Base-by-base conservation (phyloP, 2,113 vertebrate genomes). In the Nothobranchius furzeri region DNA sequence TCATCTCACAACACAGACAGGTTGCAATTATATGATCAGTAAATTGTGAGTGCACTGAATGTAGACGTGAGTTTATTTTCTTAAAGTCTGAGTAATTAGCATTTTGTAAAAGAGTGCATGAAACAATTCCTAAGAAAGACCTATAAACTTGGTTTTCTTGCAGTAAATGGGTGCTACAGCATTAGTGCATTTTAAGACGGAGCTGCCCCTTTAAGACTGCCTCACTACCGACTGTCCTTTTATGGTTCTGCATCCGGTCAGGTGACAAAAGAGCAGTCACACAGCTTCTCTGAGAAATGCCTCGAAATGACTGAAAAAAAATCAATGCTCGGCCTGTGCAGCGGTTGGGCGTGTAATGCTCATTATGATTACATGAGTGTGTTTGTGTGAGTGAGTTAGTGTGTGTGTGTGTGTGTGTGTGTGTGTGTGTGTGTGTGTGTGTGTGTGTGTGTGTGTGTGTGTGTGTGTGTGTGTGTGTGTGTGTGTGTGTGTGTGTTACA, bases 181-280 rank as follows among this genome's bases (percentile, higher is more conserved):
- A 68, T 72, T 17, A 50, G 67, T 68, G 25, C 20, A n/a, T 71
- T 55, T 55, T 25, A 60, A 69, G 75, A 55, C 51, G 83, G 54
- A 57, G 62, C 80, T 91, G 89, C 50, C 83, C 52, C 92, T 94
- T 94, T 93, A 93, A 93, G 90, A 78, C 71, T 66, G 82, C 82
- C 87, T 89, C 89, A 89, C 83, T 84, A 87, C 90, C 88, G 82
- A 87, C 77, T 88, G 76, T 57, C 89, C 92, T 89, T 93, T 87
- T 91, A 88, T 91, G 92, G 92, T 47, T 81, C 70, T 73, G 53
- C 82, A 85, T 94, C 93, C 91, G 92, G 91, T 94, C 91, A 93
- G 84, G 90, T 93, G 93, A 91, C 83, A 17, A 73, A 74, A 82
- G 81, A 85, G 80, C 83, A 88, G 91, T 91, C 85, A 85, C 87